Conservation (phyloP, 2,797 vertebrate species). For the Chaetodon trifasciatus region DNA sequence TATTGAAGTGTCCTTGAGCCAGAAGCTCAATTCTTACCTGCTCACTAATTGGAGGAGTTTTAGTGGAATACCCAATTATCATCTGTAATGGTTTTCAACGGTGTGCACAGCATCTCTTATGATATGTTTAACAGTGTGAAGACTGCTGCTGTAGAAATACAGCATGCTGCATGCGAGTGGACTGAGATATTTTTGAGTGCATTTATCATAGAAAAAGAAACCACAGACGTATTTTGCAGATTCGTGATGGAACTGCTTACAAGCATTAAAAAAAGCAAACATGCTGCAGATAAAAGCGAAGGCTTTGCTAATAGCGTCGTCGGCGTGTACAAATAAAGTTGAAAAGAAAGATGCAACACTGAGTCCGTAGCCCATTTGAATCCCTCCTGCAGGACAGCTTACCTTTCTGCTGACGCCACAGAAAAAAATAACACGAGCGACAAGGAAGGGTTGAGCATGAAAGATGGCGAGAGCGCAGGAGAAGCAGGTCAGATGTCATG, state of each 20-base stretch:
- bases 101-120: neutral
- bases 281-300: conserved; percentile 3
- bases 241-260: neutral
- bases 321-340: neutral
- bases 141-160: neutral
- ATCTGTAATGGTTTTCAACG: neutral
- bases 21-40: conserved; percentile 2
- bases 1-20: conserved; percentile 12
- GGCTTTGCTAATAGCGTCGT: conserved; percentile 1
- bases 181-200: neutral
- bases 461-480: conserved; percentile 21
- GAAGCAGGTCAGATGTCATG: conserved; percentile 44
- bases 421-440: conserved; percentile 22
- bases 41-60: neutral
- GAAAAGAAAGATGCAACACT: neutral
- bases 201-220: neutral
- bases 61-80: neutral
- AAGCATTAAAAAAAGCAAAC: conserved; percentile 1
- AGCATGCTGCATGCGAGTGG: neutral
- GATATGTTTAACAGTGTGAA: neutral
- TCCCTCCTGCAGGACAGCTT: neutral
- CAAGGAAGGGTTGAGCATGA: conserved; percentile 22
- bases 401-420: conserved; percentile 40
- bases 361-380: neutral
- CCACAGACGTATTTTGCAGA: neutral